Base-by-base conservation (phyloP, 2,888 invertebrate species). In the Phrixothrix hirtus region DNA sequence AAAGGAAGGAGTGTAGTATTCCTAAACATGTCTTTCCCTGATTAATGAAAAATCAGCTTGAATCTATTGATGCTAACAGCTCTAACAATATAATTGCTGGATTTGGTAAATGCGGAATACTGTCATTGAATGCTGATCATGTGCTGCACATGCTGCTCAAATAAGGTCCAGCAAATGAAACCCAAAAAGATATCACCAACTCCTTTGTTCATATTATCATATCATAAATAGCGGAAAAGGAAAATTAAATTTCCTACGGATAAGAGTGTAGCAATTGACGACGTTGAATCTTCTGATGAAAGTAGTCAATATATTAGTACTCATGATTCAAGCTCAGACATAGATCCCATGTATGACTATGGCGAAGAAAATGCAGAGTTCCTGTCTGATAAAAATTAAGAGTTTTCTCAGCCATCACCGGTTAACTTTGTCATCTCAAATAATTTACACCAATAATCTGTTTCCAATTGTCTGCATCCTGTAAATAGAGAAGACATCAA, bases 311-410 rank as follows among this genome's bases (percentile, higher is more conserved):
- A 42, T 11, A 16, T 31, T 31, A 42, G 17, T 21, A 42, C 31
- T 42, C 42, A 42, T n/a, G 31, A 31, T 31, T 42, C 31, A 17
- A 21, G 7, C 7, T 21, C 21, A 21, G 38, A 38, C 27, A 38
- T 38, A 15, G 29, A 38, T 38, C 10, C 42, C 17, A 42, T 42
- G 42, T 42, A 17, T 17, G 42, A 42, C 11, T 31, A 9, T 31
- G 31, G 11, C 30, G 42, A 42, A 5, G 31, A 31, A 31, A 17
- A 17, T 21, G 13, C 30, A 6, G 42, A 30, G 7, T 5, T 5
- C 21, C 7, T 7, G 3, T 3, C 4, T 42, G 11, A 16, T 25
- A 21, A 17, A 42, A 15, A 11, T 25, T n/a, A 41, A 41, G 30
- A 16, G 41, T 10, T 41, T 41, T 30, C 31, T 29, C 21, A 5